A percentile compares a stretch with the other conserved stretches of the same genome.
Conservation (phyloP, 2,113 vertebrate genomes). For the Sinosuthora webbiana region DNA sequence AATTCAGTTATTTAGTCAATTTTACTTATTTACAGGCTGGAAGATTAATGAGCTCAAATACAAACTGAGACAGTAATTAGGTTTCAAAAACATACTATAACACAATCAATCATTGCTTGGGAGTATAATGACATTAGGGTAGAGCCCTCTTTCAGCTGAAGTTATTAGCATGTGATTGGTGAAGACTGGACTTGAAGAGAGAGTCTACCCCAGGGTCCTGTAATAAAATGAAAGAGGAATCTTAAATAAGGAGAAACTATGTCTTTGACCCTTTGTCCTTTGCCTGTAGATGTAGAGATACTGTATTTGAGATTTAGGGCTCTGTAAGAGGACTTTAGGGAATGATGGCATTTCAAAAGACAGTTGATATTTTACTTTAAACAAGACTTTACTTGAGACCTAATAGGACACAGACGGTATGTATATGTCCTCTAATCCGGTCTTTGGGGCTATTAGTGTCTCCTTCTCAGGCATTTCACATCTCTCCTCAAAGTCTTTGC, state of each 20-base stretch:
- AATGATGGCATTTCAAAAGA: conserved; percentile 68
- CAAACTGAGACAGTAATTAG: conserved; percentile 92
- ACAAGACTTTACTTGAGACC: conserved; percentile 66
- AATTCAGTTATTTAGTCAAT: conserved; percentile 98
- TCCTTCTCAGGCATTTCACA: conserved; percentile 46
- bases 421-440: conserved; percentile 49
- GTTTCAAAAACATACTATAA: conserved; percentile 95
- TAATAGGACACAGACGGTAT: conserved; percentile 33
- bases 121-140: conserved; percentile 82
- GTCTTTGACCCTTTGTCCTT: conserved; percentile 74
- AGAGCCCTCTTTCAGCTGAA: conserved; percentile 83
- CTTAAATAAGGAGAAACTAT: conserved; percentile 69
- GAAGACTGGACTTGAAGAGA: conserved; percentile 71
- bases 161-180: conserved; percentile 82
- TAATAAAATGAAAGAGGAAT: conserved; percentile 74
- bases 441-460: conserved; percentile 46
- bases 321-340: conserved; percentile 67
- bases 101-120: conserved; percentile 94
- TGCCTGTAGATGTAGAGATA: conserved; percentile 64
- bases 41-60: conserved; percentile 95
- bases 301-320: conserved; percentile 55
- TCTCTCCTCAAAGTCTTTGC: conserved; percentile 28
- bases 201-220: conserved; percentile 69
- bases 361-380: conserved; percentile 69
- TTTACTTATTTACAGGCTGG: conserved; percentile 93